Percentiles rank a stretch among this genome's conserved stretches.
Conservation (phyloP, 2,888 invertebrate genomes). For the Cyclophora punctaria region DNA sequence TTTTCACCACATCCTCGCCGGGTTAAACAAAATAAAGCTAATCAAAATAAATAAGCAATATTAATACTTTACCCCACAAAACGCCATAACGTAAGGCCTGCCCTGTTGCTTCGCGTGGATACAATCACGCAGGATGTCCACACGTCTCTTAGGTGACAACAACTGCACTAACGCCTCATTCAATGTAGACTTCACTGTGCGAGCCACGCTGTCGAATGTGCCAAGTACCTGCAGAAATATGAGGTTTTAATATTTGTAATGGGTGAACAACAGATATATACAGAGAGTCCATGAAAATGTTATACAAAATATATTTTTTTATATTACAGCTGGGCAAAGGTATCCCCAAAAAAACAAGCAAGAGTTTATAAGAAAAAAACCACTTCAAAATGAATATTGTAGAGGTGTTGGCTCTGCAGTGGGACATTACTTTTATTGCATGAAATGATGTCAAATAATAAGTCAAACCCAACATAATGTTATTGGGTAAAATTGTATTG, state of each 20-base stretch:
- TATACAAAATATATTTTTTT: not conserved
- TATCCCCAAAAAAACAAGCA: not conserved
- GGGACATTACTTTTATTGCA: too few species aligned
- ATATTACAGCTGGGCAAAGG: not conserved
- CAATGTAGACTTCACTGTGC: constrained; percentile 89
- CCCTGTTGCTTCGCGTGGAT: constrained; percentile 88
- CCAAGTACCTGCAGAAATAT: constrained; percentile 79
- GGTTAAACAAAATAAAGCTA: too few species aligned
- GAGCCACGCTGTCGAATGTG: constrained; percentile 95
- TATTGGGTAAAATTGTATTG: too few species aligned
- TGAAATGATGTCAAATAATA: too few species aligned
- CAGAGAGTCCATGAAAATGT: not conserved
- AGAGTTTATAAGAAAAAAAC: too few species aligned
- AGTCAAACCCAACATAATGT: too few species aligned
- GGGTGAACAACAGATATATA: not conserved
- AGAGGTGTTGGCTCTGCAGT: too few species aligned
- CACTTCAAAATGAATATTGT: too few species aligned
- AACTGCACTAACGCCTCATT: constrained; percentile 95
- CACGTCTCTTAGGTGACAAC: constrained; percentile 93
- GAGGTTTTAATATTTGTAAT: not conserved
- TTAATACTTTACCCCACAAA: constrained; percentile 86
- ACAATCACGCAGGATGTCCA: constrained; percentile 97
- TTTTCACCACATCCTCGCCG: too few species aligned
- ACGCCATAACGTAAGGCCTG: constrained; percentile 96
- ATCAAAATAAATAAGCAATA: too few species aligned